Evolutionary conservation across 2,888 invertebrate genomes (phyloP), one percentile per base, ranked within the genome.

Genomic region (Chrysolina oricalcia): DNA sequence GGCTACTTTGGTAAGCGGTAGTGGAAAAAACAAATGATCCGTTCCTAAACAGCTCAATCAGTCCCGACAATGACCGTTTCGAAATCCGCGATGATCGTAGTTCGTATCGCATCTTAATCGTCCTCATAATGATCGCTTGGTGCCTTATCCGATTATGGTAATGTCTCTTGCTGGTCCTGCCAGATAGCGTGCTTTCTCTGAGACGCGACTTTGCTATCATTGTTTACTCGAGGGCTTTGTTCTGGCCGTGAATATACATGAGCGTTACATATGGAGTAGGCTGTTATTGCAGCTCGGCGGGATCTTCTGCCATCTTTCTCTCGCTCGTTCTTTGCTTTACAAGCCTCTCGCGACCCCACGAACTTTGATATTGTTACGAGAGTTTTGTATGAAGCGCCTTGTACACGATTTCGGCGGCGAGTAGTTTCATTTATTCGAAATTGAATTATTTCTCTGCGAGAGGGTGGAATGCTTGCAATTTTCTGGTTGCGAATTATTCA

Each of bases 201-300:
- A 77, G 76, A 78, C 77, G 73, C 79, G 74, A 76, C 80, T 78
- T 83, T 83, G 84, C 85, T 83, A 84, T 86, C 86, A 86, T 87
- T 88, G 88, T 88, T 88, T 87, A 87, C 88, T 86, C 85, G 84
- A 80, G 85, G 83, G 87, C 87, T 88, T 88, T 87, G 87, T 87
- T 86, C 86, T 82, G 83, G 82, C 85, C 85, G 86, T 88, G 88
- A 88, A 88, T 88, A 88, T 87, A 88, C 88, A 88, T 88, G 88
- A 88, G 87, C 86, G 87, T 88, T 88, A 88, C 88, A 88, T 88
- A 88, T 88, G 88, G 87, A 87, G 82, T 84, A 87, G 87, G 86
- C 85, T 87, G 87, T 87, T 87, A 87, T 87, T 79, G 79, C 76
- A 73, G 72, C 75, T 78, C 70, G 71, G 70, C 70, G 71, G 70